Evolutionary conservation across 1,140 invertebrate genomes (phyloP).

Genomic region (Nilaparvata lugens): DNA sequence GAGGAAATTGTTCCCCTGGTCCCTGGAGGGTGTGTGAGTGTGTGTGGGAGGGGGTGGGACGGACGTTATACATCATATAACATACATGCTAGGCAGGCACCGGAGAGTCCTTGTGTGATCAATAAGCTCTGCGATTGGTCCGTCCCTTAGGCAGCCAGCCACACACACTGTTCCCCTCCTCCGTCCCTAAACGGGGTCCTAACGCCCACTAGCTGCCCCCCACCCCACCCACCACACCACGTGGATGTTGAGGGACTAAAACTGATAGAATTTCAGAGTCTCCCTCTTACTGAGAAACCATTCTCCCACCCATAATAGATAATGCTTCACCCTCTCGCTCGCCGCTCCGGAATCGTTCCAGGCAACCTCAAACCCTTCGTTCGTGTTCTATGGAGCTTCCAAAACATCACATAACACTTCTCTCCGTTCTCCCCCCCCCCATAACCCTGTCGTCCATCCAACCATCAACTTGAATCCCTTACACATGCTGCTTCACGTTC

Average conservation of each 20-base stretch:
- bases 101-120: constrained; percentile 13
- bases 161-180: constrained; percentile 3
- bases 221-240: constrained; percentile 8
- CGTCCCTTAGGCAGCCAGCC: background rate
- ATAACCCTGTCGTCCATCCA: too few relatives aligned
- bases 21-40: background rate
- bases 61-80: constrained; percentile 25
- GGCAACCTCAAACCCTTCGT: too few relatives aligned
- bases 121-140: constrained; percentile 26
- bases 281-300: background rate
- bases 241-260: background rate
- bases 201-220: constrained; percentile 2
- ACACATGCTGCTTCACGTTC: background rate
- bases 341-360: too few relatives aligned
- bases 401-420: too few relatives aligned
- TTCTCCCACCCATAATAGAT: background rate
- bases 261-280: constrained; percentile 2
- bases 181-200: background rate
- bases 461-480: too few relatives aligned
- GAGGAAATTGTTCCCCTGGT: constrained; percentile 10
- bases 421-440: too few relatives aligned
- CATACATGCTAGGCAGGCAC: constrained; percentile 17
- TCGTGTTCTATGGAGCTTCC: too few relatives aligned
- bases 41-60: constrained; percentile 14
- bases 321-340: background rate